Base-by-base conservation (phyloP, 1,140 invertebrate species). In the Cyphomyrmex costatus region DNA sequence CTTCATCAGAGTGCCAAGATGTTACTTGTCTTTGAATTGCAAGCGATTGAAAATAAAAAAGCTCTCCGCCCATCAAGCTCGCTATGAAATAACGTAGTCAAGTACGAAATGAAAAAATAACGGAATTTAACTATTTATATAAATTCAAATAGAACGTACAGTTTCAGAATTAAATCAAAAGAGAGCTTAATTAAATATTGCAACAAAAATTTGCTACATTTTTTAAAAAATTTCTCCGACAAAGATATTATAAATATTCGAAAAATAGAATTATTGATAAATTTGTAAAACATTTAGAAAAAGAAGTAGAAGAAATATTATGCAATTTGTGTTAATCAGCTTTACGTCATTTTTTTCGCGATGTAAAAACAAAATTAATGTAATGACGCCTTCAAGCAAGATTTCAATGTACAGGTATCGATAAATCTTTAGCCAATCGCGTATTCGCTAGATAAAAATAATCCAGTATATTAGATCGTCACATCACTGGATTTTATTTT, bases 391-490 rank as follows among this genome's bases (percentile, higher is more conserved):
- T 21, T 53, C 6, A 1, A 36, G 16, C 30, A 42, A 53, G 12
- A 68, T 33, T 70, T 70, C 16, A 33, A 53, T 70, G 65, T 3
- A 6, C 30, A 65, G 30, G 24, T 51, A 53, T 51, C 61, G 10
- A 65, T n/a, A 36, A 10, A 56, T 24, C n/a, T n/a, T n/a, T n/a
- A n/a, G n/a, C n/a, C n/a, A n/a, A n/a, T n/a, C n/a, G n/a, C 8
- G 27, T 36, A 65, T 79, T 14, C 2, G 19, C 42, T 4, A 68
- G n/a, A 14, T 49, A 51, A 68, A 68, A 79, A 78, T 79, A 79
- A 66, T 66, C 14, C 7, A 12, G 21, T 53, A 33, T 42, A 70
- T 16, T 36, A 5, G 33, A 33, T 65, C 27, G 46, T 79, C 49
- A 19, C 21, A 33, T 58, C 36, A 21, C 24, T 16, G 51, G 24